These are phyloP conservation scores for Deroptyus accipitrinus DNA, from an alignment of 2,113 vertebrate genomes.

Conservation along the genomic window DNA sequence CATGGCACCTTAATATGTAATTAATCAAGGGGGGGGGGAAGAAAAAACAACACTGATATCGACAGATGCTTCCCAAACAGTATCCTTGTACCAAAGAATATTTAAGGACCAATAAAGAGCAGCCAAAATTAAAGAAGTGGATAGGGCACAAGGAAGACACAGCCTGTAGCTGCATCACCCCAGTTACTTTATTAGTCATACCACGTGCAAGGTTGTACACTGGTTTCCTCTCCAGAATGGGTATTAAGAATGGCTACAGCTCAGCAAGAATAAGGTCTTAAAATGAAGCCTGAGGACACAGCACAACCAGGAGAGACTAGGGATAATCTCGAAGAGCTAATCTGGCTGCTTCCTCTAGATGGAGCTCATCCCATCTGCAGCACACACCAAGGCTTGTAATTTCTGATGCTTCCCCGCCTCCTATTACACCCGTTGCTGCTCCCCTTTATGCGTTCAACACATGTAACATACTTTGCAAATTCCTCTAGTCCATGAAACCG, in stretches of 20 bases:
- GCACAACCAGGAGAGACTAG: background rate
- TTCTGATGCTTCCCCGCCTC: background rate
- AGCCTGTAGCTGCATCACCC: background rate
- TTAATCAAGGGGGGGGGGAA: background rate
- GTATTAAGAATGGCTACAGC: background rate
- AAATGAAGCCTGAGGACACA: background rate
- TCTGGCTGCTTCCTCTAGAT: background rate
- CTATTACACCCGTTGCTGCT: background rate
- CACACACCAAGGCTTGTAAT: background rate
- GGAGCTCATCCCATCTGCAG: conserved; percentile 5
- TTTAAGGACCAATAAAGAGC: background rate
- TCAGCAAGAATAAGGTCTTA: background rate
- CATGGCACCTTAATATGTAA: background rate
- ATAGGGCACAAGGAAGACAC: background rate
- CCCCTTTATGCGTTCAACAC: background rate
- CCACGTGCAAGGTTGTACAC: background rate
- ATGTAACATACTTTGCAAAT: background rate
- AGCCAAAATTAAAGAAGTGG: background rate
- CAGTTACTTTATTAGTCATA: background rate
- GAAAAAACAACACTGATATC: background rate
- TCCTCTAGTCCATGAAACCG: background rate
- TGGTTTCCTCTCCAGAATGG: background rate
- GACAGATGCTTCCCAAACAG: background rate
- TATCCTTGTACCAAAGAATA: background rate
- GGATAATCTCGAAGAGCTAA: background rate